Evolutionary conservation across 2,888 invertebrate species (phyloP).

Genomic region (Onthophagus sagittarius): DNA sequence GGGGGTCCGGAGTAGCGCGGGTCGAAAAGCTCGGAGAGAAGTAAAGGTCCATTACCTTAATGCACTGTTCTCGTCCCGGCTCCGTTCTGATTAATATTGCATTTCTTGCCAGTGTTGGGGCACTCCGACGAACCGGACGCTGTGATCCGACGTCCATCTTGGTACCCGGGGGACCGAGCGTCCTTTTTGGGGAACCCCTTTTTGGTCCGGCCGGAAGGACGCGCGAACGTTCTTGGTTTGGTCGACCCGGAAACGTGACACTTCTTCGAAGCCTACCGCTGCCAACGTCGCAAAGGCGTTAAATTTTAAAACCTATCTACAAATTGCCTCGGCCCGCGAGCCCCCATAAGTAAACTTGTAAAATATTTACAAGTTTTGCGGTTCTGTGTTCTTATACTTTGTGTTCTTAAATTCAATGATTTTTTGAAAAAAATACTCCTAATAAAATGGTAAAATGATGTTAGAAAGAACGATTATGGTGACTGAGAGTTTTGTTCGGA

Average conservation of each 20-base stretch:
- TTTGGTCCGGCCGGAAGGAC: constrained; percentile 16
- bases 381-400: constrained; percentile 7
- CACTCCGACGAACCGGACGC: constrained; percentile 38
- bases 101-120: constrained; percentile 52
- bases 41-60: constrained; percentile 49
- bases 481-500: constrained; percentile 3
- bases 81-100: constrained; percentile 60
- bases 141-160: constrained; percentile 42
- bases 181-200: constrained; percentile 8
- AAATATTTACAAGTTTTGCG: constrained; percentile 35
- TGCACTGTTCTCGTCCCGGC: constrained; percentile 48
- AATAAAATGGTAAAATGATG: neutral
- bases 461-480: constrained; percentile 8
- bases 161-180: constrained; percentile 37
- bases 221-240: constrained; percentile 28
- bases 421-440: neutral
- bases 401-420: no score
- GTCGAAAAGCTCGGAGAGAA: constrained; percentile 27
- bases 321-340: constrained; percentile 34
- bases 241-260: constrained; percentile 39
- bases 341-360: constrained; percentile 34
- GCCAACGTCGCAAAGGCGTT: constrained; percentile 28
- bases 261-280: constrained; percentile 25
- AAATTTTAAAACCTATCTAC: constrained; percentile 44
- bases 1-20: constrained; percentile 15